Evolutionary conservation across 2,113 vertebrate genomes (phyloP).

Genomic region (Orthonyx spaldingii): DNA sequence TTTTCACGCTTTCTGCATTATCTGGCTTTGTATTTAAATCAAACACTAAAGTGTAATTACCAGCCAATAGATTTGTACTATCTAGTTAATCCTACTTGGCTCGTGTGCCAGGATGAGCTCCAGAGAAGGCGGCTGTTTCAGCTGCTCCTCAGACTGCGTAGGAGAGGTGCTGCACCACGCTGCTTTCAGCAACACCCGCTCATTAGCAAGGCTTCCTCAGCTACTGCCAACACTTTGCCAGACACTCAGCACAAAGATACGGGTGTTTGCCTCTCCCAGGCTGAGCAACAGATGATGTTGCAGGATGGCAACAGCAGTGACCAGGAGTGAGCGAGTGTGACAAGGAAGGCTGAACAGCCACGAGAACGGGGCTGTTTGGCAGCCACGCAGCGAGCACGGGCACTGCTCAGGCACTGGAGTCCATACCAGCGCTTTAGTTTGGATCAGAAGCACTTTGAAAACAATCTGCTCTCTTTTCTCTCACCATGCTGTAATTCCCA

Average conservation of each 20-base stretch:
- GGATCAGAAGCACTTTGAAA: background rate
- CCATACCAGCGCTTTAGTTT: accelerated
- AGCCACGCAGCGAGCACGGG: accelerated
- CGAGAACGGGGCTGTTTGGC: background rate
- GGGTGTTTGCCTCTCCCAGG: background rate
- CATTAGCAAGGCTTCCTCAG: background rate
- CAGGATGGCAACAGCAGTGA: background rate
- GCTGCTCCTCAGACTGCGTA: background rate
- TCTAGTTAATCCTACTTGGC: background rate
- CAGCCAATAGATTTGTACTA: background rate
- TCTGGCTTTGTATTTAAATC: background rate
- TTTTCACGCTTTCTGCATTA: background rate
- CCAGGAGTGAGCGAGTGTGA: accelerated
- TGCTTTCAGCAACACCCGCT: background rate
- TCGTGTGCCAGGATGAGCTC: background rate
- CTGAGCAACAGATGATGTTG: background rate
- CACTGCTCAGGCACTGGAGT: background rate
- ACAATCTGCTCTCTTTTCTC: background rate
- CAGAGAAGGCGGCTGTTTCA: background rate
- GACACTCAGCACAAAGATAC: accelerated
- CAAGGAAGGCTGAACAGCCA: background rate
- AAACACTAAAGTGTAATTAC: background rate
- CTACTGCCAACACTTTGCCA: background rate
- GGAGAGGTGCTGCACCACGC: background rate
- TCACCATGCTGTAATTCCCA: background rate